phyloP scores from a whole-genome alignment of 2,113 vertebrate species.

The Pituophis catenifer region DNA sequence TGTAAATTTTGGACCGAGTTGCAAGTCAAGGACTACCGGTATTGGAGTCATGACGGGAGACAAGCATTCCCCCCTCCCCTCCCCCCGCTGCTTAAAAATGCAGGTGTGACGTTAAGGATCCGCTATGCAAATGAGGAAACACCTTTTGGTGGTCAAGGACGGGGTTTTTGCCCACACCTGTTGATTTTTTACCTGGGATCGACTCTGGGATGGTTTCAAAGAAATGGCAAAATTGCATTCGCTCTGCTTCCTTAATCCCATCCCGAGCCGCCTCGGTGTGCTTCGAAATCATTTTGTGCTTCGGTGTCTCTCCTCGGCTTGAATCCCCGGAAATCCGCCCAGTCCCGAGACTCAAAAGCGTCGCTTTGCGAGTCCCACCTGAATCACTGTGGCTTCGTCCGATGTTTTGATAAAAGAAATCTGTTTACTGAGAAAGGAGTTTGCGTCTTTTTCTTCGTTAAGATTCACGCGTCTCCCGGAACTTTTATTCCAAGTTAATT shows the following conservation, averaged over 20 bases:
- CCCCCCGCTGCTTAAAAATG: neutral
- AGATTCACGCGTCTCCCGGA: neutral
- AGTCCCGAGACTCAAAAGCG: neutral
- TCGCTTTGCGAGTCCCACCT: neutral
- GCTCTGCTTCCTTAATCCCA: neutral
- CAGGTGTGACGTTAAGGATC: neutral
- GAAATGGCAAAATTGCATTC: neutral
- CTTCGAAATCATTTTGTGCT: conserved; percentile 41
- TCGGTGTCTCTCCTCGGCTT: conserved; percentile 12
- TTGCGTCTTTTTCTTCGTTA: conserved; percentile 43
- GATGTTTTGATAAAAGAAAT: neutral
- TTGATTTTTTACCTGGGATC: conserved; percentile 13
- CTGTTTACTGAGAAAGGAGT: conserved; percentile 15
- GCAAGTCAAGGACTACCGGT: neutral
- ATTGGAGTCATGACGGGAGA: rapidly evolving
- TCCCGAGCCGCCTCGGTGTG: neutral
- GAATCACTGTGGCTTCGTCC: conserved; percentile 25
- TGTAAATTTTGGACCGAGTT: neutral
- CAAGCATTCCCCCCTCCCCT: neutral
- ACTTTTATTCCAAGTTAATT: neutral
- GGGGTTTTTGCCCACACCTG: neutral
- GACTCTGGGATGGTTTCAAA: neutral
- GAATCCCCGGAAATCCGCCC: conserved; percentile 1
- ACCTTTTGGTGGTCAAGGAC: neutral
- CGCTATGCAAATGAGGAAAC: conserved; percentile 50